Evolutionary conservation across 2,797 vertebrate genomes (phyloP).

Genomic region (Notoglanidium macrostoma): DNA sequence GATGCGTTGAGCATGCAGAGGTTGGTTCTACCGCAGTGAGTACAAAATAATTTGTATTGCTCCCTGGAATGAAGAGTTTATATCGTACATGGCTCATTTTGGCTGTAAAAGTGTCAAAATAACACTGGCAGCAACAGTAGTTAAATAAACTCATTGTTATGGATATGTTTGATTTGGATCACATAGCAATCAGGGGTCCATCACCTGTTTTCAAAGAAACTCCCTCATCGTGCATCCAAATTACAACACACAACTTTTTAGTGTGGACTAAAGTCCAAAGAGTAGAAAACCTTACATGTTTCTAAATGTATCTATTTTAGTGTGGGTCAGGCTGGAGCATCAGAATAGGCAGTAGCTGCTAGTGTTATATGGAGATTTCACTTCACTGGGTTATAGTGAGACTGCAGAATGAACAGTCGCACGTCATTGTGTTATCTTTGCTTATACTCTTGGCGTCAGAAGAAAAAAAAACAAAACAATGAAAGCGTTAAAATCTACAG

Average conservation of each 20-base stretch:
- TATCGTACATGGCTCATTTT: not conserved
- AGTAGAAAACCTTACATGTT: not conserved
- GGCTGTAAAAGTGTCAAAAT: not conserved
- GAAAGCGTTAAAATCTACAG: not conserved
- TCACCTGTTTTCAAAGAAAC: not conserved
- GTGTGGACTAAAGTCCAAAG: not conserved
- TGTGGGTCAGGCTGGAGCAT: not conserved
- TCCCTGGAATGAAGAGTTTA: not conserved
- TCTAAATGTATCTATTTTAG: not conserved
- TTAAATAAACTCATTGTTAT: not conserved
- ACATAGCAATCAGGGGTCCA: not conserved
- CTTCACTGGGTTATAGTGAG: not conserved
- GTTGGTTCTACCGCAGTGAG: not conserved
- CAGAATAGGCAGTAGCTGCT: not conserved
- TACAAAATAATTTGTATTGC: not conserved
- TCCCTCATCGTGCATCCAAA: not conserved
- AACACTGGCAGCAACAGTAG: not conserved
- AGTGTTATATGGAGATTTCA: not conserved
- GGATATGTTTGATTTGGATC: not conserved
- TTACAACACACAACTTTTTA: not conserved
- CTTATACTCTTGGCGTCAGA: not conserved
- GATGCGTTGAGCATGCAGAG: not conserved
- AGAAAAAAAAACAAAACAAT: not conserved
- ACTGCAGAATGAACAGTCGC: not conserved
- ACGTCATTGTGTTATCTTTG: not conserved